Base-by-base conservation (phyloP, 2,888 invertebrate genomes). In the Sialis lutaria region DNA sequence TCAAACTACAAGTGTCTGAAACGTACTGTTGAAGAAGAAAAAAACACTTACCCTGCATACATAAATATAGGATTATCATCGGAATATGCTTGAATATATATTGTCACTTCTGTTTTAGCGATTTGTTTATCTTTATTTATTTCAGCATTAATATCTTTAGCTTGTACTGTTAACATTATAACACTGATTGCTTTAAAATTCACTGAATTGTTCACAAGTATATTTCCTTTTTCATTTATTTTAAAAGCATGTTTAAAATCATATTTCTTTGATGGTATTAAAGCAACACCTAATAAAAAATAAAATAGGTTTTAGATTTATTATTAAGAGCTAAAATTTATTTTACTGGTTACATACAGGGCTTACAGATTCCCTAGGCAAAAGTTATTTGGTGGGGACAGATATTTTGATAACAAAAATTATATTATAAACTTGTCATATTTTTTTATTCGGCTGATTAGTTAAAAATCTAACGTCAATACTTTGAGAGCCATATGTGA, bases 11-110 rank as follows among this genome's bases (percentile, higher is more conserved):
- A 22, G 22, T 22, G 22, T 22, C 22, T 22, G 22, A 22, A 22
- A 22, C 22, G 2, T 22, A 22, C 22, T 22, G 22, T 22, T 22
- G 35, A 3, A 35, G 10, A 35, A 35, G 9, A 0, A 76, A 77
- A 35, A 35, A 10, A 10, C 41, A 6, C 9, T 86, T 87, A 86
- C 2, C 80, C 79, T 1, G 75, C 60, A 53, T 82, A 77, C 2
- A 75, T 74, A 53, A 87, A 84, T 33, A 81, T 73, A 1, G 87
- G 83, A 62, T 82, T 81, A 55, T 80, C 77, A 53, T 84, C 82
- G 51, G 79, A 77, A 58, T 79, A 81, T 0, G 84, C 82, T 58
- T 85, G 82, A 32, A 87, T 74, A 57, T 84, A 86, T 39, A 86
- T 69, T 0, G 84, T 83, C 6, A 84, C 78, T 56, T 85, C 84